These are phyloP conservation scores for Podarcis raffonei DNA, from an alignment of 2,113 vertebrate genomes.

Conservation along the genomic window DNA sequence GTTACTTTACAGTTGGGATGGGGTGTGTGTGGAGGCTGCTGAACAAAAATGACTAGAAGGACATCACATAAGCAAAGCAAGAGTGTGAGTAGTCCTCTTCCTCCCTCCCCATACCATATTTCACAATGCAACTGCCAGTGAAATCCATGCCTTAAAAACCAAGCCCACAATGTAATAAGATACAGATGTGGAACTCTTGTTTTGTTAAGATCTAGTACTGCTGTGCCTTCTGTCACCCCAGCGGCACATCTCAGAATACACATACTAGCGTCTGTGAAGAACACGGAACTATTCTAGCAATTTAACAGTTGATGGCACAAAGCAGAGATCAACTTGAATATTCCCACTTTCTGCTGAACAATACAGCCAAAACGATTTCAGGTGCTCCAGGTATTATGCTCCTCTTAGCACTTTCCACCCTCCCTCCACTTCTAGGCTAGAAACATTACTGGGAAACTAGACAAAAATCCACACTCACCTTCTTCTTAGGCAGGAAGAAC, in stretches of 20 bases:
- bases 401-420: not conserved
- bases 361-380: constrained; percentile 43
- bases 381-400: constrained; percentile 30
- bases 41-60: not conserved
- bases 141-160: not conserved
- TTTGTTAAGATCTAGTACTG: not conserved
- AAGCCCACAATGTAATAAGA: not conserved
- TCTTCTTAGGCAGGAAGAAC: no score
- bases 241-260: not conserved
- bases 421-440: not conserved
- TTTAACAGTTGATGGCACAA: constrained; percentile 50
- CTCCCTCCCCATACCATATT: not conserved
- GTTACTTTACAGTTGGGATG: not conserved
- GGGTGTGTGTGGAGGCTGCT: not conserved
- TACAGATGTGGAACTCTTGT: not conserved
- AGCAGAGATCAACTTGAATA: constrained; percentile 52
- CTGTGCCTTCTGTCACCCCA: not conserved
- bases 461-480: not conserved
- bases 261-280: constrained; percentile 14
- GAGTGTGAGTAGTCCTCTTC: not conserved
- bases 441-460: constrained; percentile 39
- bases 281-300: not conserved
- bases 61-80: not conserved
- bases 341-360: constrained; percentile 46
- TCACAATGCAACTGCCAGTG: not conserved